Percentiles rank a stretch among this genome's conserved stretches.
Evolutionary conservation across 2,113 vertebrate genomes (phyloP).

Genomic region (Plecotus auritus): DNA sequence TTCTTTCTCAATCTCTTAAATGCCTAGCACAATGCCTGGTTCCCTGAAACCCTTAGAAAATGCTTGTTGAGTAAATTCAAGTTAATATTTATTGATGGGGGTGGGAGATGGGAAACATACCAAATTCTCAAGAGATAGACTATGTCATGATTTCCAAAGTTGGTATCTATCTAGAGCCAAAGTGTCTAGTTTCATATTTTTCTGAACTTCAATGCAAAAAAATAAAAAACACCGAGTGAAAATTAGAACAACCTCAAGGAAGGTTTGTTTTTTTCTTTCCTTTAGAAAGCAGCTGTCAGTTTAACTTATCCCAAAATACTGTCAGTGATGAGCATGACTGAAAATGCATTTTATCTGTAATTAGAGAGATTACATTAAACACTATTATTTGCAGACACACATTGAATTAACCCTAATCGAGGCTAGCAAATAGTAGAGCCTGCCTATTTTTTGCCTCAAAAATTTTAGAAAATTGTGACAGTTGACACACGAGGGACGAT

Average conservation of each 20-base stretch:
- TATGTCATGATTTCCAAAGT: conserved; percentile 25
- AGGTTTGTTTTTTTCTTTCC: conserved; percentile 64
- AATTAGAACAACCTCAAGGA: conserved; percentile 61
- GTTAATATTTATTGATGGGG: neutral
- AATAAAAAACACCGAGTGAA: neutral
- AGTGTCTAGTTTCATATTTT: conserved; percentile 53
- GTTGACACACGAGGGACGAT: conserved; percentile 75
- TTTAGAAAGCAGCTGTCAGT: conserved; percentile 76
- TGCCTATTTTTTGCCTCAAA: conserved; percentile 74
- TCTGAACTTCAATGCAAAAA: conserved; percentile 22
- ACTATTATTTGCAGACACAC: conserved; percentile 79
- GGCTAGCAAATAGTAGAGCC: conserved; percentile 75
- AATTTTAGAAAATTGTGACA: conserved; percentile 77
- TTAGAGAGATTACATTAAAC: conserved; percentile 79
- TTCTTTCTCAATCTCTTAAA: neutral
- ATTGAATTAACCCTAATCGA: conserved; percentile 79
- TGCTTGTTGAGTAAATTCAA: conserved; percentile 4
- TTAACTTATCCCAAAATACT: conserved; percentile 75
- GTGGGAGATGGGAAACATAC: neutral
- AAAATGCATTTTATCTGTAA: conserved; percentile 76
- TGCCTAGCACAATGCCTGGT: neutral
- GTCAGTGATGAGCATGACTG: conserved; percentile 75
- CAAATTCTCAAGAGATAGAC: neutral
- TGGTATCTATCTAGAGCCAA: neutral
- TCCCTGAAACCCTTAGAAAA: conserved; percentile 19